Conservation (phyloP, 2,113 vertebrate species). For the Raja brachyura region DNA sequence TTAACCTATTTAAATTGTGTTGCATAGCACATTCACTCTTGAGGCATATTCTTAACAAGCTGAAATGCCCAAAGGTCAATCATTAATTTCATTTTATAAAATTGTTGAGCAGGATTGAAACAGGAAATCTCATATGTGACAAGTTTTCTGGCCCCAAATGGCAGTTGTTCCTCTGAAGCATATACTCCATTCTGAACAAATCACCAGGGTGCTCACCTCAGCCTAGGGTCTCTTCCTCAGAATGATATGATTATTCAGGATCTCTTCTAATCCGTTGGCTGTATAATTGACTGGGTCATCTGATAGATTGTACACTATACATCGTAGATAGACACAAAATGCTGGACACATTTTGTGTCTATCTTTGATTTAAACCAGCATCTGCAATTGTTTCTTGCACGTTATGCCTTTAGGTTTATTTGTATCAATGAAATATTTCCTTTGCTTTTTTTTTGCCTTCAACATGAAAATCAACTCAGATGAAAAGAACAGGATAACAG, state of each 20-base stretch:
- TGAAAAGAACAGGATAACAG: not conserved
- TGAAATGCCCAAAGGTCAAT: not conserved
- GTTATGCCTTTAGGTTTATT: not conserved
- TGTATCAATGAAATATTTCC: not conserved
- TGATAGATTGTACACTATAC: not conserved
- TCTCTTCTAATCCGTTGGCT: not conserved
- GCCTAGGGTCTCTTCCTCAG: not conserved
- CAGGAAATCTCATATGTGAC: not conserved
- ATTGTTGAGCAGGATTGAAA: not conserved
- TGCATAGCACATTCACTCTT: constrained; percentile 4
- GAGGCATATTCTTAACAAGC: not conserved
- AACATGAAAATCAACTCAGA: not conserved
- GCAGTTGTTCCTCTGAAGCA: not conserved
- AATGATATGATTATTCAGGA: not conserved
- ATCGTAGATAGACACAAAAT: too few relatives aligned
- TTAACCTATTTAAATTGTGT: not conserved
- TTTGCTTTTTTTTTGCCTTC: not conserved
- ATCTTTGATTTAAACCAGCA: too few relatives aligned
- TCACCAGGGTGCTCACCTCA: not conserved
- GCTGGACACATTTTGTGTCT: too few relatives aligned
- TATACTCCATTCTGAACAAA: not conserved
- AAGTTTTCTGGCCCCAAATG: not conserved
- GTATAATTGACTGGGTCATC: not conserved
- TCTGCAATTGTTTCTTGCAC: too few relatives aligned
- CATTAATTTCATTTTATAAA: not conserved